Evolutionary conservation across 2,797 vertebrate genomes (phyloP).

Genomic region (Vultur gryphus): DNA sequence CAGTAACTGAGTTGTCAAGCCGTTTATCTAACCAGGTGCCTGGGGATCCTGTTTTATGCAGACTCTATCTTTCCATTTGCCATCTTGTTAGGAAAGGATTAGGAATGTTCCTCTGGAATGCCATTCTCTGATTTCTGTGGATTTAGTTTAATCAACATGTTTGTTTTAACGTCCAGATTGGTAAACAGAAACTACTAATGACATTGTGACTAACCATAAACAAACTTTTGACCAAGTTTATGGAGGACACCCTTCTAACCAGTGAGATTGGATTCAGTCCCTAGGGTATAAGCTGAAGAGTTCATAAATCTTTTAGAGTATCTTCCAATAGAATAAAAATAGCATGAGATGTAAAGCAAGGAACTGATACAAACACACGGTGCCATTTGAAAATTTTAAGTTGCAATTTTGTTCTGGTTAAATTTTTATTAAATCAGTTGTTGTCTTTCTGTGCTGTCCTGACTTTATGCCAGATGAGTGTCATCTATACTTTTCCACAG

Average conservation of each 20-base stretch:
- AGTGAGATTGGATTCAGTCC: neutral
- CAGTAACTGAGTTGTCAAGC: neutral
- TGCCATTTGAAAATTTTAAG: neutral
- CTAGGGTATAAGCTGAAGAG: neutral
- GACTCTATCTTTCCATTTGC: neutral
- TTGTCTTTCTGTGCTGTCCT: neutral
- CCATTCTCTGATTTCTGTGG: neutral
- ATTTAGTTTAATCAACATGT: neutral
- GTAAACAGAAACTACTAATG: neutral
- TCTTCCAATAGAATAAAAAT: neutral
- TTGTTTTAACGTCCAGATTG: neutral
- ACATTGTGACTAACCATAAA: neutral
- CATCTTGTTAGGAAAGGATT: neutral
- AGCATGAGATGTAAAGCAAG: neutral
- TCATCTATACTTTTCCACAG: slow-evolving; percentile 7
- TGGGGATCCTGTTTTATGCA: neutral
- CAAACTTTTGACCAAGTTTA: neutral
- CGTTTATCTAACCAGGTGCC: neutral
- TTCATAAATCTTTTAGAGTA: neutral
- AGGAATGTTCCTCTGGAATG: neutral
- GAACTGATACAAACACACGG: neutral
- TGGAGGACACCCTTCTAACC: neutral
- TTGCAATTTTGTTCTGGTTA: slow-evolving; percentile 6
- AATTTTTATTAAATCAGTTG: slow-evolving; percentile 8
- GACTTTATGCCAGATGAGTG: slow-evolving; percentile 1